Percentiles rank a stretch among this genome's conserved stretches.
These are phyloP conservation scores for Charadrius vociferus DNA, from an alignment of 2,113 vertebrate genomes.

Conservation along the genomic window DNA sequence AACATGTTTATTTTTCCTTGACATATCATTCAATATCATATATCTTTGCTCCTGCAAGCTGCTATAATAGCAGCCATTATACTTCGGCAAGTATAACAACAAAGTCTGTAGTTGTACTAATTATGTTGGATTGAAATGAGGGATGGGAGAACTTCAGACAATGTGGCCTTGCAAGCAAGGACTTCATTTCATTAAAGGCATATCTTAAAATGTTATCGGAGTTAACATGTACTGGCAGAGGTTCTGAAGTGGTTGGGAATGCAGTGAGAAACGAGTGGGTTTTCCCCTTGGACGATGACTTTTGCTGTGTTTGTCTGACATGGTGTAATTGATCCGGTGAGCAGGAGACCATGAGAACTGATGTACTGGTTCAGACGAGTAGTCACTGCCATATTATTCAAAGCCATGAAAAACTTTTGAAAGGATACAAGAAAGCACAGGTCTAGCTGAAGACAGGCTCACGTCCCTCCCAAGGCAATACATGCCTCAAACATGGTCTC, in stretches of 20 bases:
- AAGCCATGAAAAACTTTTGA: neutral
- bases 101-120: conserved; percentile 69
- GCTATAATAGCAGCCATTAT: conserved; percentile 75
- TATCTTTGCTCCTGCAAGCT: conserved; percentile 67
- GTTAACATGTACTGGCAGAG: conserved; percentile 4
- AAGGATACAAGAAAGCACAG: neutral
- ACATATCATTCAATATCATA: conserved; percentile 66
- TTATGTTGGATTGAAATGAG: conserved; percentile 62
- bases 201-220: conserved; percentile 34
- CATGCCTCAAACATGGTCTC: fast-evolving
- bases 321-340: conserved; percentile 28
- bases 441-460: fast-evolving
- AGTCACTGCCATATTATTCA: neutral
- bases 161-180: neutral
- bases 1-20: conserved; percentile 76
- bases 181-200: neutral
- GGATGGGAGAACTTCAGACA: conserved; percentile 50
- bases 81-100: conserved; percentile 58
- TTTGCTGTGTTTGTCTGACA: conserved; percentile 18
- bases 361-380: neutral
- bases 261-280: conserved; percentile 42
- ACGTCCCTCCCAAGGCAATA: neutral
- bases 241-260: conserved; percentile 29
- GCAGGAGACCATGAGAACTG: conserved; percentile 41
- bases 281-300: conserved; percentile 42